These are phyloP conservation scores for Manis crassicaudata DNA, from an alignment of 2,797 vertebrate genomes.

Conservation along the genomic window DNA sequence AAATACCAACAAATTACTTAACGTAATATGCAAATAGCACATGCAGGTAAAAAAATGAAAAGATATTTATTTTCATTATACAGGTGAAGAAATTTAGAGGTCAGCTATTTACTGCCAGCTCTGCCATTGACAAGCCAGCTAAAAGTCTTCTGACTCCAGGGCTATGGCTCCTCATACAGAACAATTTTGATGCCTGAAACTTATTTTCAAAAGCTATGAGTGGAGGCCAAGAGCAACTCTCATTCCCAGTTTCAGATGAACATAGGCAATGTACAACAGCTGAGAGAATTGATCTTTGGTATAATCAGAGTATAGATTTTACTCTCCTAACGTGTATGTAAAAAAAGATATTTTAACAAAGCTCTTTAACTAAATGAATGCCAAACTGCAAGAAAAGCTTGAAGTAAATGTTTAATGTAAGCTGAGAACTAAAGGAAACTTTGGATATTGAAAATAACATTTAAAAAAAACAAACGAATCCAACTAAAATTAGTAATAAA, in stretches of 20 bases:
- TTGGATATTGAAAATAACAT: neutral
- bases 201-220: neutral
- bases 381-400: neutral
- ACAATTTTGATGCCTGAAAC: neutral
- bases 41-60: neutral
- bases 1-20: neutral
- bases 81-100: neutral
- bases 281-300: neutral
- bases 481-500: neutral
- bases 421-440: neutral
- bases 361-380: neutral
- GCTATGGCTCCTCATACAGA: neutral
- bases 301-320: neutral
- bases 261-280: neutral
- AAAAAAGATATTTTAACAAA: neutral
- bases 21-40: neutral
- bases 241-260: neutral
- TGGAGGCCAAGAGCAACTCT: neutral
- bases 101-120: neutral
- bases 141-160: neutral
- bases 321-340: neutral
- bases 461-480: neutral
- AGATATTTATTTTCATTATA: neutral
- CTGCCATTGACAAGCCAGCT: neutral
- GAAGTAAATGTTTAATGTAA: neutral